Evolutionary conservation across 2,113 vertebrate species (phyloP).

Genomic region (Sebastes schlegelii): DNA sequence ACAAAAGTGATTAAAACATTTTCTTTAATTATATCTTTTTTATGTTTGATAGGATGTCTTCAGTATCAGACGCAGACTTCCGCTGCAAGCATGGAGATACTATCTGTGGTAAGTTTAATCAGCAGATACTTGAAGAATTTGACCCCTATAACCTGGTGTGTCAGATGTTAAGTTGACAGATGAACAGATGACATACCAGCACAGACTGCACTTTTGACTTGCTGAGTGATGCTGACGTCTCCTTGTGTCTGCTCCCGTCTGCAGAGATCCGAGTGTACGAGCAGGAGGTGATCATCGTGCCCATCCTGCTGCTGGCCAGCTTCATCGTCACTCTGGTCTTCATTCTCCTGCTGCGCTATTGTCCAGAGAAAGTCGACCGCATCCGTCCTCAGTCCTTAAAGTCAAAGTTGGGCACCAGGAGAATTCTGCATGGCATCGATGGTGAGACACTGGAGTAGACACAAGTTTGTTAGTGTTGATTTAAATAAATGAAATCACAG

Average conservation of each 20-base stretch:
- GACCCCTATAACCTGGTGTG: too few relatives aligned
- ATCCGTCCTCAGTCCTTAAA: slow-evolving; percentile 41
- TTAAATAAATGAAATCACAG: neutral
- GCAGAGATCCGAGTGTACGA: slow-evolving; percentile 82
- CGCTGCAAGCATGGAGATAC: slow-evolving; percentile 72
- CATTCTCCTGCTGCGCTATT: slow-evolving; percentile 81
- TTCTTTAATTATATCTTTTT: slow-evolving; percentile 7
- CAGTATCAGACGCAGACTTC: slow-evolving; percentile 47
- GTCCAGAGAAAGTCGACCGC: slow-evolving; percentile 80
- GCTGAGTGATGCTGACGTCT: neutral
- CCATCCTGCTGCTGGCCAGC: slow-evolving; percentile 76
- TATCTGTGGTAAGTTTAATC: slow-evolving; percentile 77
- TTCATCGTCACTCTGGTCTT: slow-evolving; percentile 80
- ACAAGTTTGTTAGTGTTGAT: neutral
- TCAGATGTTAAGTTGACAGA: neutral
- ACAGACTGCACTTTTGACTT: neutral
- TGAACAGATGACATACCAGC: neutral
- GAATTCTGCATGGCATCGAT: slow-evolving; percentile 80
- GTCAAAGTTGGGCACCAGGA: slow-evolving; percentile 47
- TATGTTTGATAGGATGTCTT: slow-evolving; percentile 77
- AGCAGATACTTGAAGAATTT: neutral
- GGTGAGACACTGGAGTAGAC: slow-evolving; percentile 60
- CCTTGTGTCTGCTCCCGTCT: neutral
- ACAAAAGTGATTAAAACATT: neutral
- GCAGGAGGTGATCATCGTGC: slow-evolving; percentile 85